These are phyloP conservation scores for Lasioglossum pauxillum DNA, from an alignment of 2,888 invertebrate species.

Conservation along the genomic window DNA sequence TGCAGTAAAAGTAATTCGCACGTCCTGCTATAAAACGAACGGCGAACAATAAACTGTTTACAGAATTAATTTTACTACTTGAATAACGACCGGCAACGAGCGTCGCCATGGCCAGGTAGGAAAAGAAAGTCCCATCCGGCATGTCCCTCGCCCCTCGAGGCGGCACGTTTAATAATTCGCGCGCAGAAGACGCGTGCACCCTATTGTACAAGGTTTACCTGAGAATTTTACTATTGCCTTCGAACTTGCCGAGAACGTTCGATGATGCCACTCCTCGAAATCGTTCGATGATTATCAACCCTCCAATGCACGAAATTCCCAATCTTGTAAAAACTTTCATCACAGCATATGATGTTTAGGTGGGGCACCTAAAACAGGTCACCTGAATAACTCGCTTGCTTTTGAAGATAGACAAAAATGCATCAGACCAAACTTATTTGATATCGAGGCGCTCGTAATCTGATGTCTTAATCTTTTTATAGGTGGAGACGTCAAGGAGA, in stretches of 20 bases:
- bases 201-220: constrained; percentile 4
- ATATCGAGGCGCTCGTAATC: too few species aligned
- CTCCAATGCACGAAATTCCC: too few species aligned
- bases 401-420: too few species aligned
- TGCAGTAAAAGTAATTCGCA: constrained; percentile 78
- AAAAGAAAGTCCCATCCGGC: constrained; percentile 57
- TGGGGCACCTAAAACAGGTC: too few species aligned
- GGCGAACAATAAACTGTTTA: constrained; percentile 80
- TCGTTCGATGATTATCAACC: too few species aligned
- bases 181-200: constrained; percentile 9
- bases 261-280: too few species aligned
- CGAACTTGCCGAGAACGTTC: background rate
- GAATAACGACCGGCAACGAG: constrained; percentile 52
- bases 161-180: constrained; percentile 27
- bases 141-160: background rate
- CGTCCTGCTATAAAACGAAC: constrained; percentile 76
- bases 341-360: too few species aligned
- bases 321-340: too few species aligned
- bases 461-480: too few species aligned
- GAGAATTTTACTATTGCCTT: constrained; percentile 15
- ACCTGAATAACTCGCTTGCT: too few species aligned
- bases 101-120: constrained; percentile 65
- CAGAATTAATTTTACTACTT: constrained; percentile 80
- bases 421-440: too few species aligned
- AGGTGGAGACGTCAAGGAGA: too few species aligned